Conservation (phyloP, 2,888 invertebrate genomes). For the Leptopilina syphax region DNA sequence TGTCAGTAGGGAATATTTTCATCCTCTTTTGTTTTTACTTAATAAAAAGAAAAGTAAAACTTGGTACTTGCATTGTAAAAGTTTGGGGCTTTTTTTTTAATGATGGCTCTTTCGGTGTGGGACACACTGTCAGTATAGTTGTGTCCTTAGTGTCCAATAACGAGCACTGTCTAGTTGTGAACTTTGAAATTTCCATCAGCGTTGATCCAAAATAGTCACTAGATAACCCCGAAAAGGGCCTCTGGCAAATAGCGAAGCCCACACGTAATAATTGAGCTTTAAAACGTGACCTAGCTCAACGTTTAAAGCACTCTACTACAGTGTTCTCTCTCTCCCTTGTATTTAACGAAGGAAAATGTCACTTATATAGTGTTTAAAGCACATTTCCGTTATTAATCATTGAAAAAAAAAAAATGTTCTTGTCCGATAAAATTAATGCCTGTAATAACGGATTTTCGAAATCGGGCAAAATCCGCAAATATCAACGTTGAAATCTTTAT, state of each 20-base stretch:
- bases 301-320: neutral
- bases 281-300: constrained; percentile 25
- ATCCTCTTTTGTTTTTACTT: neutral
- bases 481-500: constrained; percentile 28
- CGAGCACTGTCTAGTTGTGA: constrained; percentile 37
- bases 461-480: neutral
- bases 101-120: constrained; percentile 49
- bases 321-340: neutral
- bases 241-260: constrained; percentile 29
- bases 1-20: too few species aligned
- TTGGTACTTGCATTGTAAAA: constrained; percentile 23
- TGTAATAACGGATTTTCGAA: neutral
- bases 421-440: constrained; percentile 5
- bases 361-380: neutral
- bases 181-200: constrained; percentile 34
- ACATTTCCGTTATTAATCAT: too few species aligned
- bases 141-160: constrained; percentile 49
- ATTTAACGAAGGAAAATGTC: constrained; percentile 35
- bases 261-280: constrained; percentile 32
- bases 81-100: neutral
- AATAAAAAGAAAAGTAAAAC: neutral
- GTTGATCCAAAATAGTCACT: constrained; percentile 32
- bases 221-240: constrained; percentile 13
- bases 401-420: too few species aligned
- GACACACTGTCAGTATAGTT: constrained; percentile 42